Evolutionary conservation across 2,888 invertebrate genomes (phyloP), one percentile per base, ranked within the genome.

Genomic region (Phyllotreta cruciferae): DNA sequence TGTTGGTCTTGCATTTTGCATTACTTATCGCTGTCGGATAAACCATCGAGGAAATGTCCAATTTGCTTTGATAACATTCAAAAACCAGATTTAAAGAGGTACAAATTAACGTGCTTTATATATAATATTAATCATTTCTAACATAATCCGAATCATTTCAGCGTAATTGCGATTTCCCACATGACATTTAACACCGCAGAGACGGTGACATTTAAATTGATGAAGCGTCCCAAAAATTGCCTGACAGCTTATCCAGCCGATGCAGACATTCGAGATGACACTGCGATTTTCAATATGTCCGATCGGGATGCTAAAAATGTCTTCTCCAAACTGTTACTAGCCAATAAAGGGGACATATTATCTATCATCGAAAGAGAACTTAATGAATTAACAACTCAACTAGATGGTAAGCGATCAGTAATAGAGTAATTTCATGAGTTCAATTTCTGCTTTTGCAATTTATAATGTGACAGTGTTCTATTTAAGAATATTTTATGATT

Each of bases 1-100:
- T 98, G 98, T 81, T 98, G 95, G 96, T 87, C 96, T 0, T 98
- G 98, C 77, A 88, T 96, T 72, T 85, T 98, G 52, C 97, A 97
- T 80, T 97, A 97, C 78, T 85, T 95, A 44, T 90, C 93, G 0
- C 83, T 96, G 1, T 90, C 92, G 56, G 96, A 97, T 73, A 90
- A 92, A 77, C 83, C 88, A 24, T 91, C 90, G 84, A 84, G 90
- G 37, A 91, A 90, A 76, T 98, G 98, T 80, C 98, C 98, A 0
- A 96, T 98, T 68, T 98, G 98, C 80, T 90, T 90, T 72, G 93
- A 94, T 74, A 86, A 90, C 0, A 84, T 98, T 55, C 86, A 90
- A 66, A 90, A 89, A 64, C 83, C 86, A 39, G 94, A 96, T 76
- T 86, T 98, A 71, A 96, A 93, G 85, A 88, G 94, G 88, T 91